Evolutionary conservation across 2,113 vertebrate species (phyloP).

Genomic region (Neotragus moschatus): DNA sequence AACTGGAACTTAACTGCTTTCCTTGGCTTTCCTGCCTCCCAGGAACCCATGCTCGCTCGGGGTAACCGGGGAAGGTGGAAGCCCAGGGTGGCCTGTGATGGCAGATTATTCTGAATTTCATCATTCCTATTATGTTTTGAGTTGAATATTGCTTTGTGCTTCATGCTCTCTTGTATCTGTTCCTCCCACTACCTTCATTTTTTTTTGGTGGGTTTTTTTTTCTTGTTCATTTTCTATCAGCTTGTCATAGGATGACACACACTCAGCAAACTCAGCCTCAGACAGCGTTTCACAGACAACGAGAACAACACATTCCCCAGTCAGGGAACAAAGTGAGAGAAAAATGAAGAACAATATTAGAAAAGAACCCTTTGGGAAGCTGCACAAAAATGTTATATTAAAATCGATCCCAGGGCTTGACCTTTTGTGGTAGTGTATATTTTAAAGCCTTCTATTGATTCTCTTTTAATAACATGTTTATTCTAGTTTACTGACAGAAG

Average conservation of each 20-base stretch:
- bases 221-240: slow-evolving; percentile 37
- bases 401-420: slow-evolving; percentile 82
- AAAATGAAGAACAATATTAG: slow-evolving; percentile 79
- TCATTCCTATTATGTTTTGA: not conserved
- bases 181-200: not conserved
- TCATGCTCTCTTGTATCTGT: not conserved
- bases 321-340: slow-evolving; percentile 72
- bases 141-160: not conserved
- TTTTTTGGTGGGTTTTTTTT: not conserved
- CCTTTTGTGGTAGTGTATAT: slow-evolving; percentile 78
- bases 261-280: slow-evolving; percentile 52
- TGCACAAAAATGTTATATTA: slow-evolving; percentile 76
- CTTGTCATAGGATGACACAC: slow-evolving; percentile 3
- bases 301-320: slow-evolving; percentile 61
- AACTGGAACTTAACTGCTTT: not conserved
- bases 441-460: slow-evolving; percentile 83
- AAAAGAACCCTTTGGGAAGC: slow-evolving; percentile 81
- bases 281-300: slow-evolving; percentile 49
- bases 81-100: not conserved
- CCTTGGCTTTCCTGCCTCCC: not conserved
- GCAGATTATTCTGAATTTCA: not conserved
- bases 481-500: slow-evolving; percentile 78
- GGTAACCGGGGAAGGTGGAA: not conserved
- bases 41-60: fast-evolving
- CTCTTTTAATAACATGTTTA: slow-evolving; percentile 84